These are phyloP conservation scores for Acronicta aceris DNA, from an alignment of 2,888 invertebrate genomes.

Conservation along the genomic window DNA sequence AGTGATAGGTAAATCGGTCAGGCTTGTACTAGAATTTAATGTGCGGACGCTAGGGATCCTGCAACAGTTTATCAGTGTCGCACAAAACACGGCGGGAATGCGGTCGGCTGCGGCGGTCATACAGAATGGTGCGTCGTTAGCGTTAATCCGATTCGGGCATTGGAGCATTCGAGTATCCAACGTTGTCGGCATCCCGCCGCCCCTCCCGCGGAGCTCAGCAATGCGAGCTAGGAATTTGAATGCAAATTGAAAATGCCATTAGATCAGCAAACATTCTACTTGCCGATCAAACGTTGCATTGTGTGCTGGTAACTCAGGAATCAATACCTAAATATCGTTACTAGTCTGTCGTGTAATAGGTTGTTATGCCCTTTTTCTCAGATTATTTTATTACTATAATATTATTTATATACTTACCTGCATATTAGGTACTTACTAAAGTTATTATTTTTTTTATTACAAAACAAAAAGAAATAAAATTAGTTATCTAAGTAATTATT, in stretches of 20 bases:
- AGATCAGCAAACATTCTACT: conserved; percentile 83
- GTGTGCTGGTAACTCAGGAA: conserved; percentile 67
- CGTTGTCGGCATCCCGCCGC: conserved; percentile 70
- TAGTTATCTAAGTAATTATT: too few relatives aligned
- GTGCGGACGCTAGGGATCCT: conserved; percentile 42
- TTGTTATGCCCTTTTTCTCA: too few relatives aligned
- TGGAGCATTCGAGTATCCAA: conserved; percentile 73
- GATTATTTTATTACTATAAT: conserved; percentile 26
- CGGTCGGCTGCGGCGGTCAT: conserved; percentile 64
- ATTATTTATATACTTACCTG: background rate
- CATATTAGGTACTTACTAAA: too few relatives aligned
- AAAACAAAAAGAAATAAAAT: too few relatives aligned
- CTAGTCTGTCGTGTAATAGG: conserved; percentile 43
- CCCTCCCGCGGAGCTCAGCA: conserved; percentile 64
- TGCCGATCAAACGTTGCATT: conserved; percentile 75
- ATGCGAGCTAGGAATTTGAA: conserved; percentile 82
- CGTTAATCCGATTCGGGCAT: conserved; percentile 84
- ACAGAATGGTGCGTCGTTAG: conserved; percentile 86
- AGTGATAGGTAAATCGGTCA: conserved; percentile 47
- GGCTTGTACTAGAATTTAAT: conserved; percentile 45
- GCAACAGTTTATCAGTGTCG: conserved; percentile 72
- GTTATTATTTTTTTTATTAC: too few relatives aligned
- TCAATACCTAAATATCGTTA: conserved; percentile 58
- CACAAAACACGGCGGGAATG: conserved; percentile 65
- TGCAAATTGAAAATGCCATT: conserved; percentile 87